Evolutionary conservation across 2,113 vertebrate species (phyloP), one percentile per base, ranked within the genome.

Genomic region (Amphilophus citrinellus): DNA sequence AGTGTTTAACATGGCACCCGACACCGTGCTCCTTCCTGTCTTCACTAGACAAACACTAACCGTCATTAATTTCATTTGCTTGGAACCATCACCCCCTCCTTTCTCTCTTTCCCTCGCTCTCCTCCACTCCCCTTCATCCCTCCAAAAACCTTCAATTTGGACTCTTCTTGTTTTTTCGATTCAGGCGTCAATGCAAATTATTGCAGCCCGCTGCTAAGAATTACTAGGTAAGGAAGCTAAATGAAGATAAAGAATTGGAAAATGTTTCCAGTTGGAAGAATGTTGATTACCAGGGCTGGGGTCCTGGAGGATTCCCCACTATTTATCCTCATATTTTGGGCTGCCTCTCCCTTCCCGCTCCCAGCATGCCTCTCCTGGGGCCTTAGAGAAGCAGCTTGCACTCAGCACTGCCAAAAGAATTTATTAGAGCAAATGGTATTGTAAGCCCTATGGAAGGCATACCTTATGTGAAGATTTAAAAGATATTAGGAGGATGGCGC

Each of bases 391-490:
- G 95, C 96, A 96, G 96, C 96, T 97, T 96, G 96, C 94, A 82
- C 92, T 92, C 92, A 87, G 80, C 91, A 73, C 92, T 96, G 96
- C 96, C 96, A 97, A 96, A 96, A 96, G 95, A 97, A 96, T 97
- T 96, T 96, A 97, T 97, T 97, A 97, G 95, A 96, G 95, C 95
- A 96, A 97, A 96, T 96, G 96, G 95, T 95, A 96, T 94, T 86
- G 95, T 97, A 97, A 97, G 95, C 96, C 95, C 96, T 95, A 95
- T 96, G 95, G 96, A 97, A 96, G 96, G 94, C 95, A 95, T 96
- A 96, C 96, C 96, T 97, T 97, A 97, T 97, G 96, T 96, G 95
- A 91, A 96, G 96, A 96, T 97, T 96, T 97, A 96, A 96, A 96
- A 95, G 95, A 96, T 96, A 97, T 97, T 97, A 96, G 93, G 94